Base-by-base conservation (phyloP, 2,113 vertebrate genomes). In the human region DNA sequence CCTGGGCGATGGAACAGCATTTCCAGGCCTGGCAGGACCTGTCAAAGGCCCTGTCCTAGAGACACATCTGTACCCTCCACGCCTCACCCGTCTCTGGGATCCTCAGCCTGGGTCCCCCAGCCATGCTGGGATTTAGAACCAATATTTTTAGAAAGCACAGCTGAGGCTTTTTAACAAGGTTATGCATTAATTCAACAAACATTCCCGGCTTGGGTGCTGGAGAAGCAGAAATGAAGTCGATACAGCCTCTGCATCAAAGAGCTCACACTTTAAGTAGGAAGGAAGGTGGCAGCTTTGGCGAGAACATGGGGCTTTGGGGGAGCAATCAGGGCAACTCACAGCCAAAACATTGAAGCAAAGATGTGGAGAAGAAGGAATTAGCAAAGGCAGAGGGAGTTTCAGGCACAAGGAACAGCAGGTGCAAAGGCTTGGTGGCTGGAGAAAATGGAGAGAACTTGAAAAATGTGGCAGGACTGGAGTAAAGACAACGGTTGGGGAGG, bases 41-140 rank as follows among this genome's bases (percentile, higher is more conserved):
- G 1, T 3, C n/a, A 32, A 55, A 73, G 61, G 17, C 61, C 86
- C 52, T 22, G 43, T 9, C 59, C 38, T 27, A 9, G 40, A 50
- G 1, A 12, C 9, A 14, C 11, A 10, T 10, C n/a, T 27, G 38
- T 30, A 38, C 5, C 17, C 9, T 30, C 12, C 10, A 2, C 0
- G n/a, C 45, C 17, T 45, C 55, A 8, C 23, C 43, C 3, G 17
- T 7, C 16, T 59, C 64, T 3, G 0, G 20, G 38, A 27, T 22
- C n/a, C 43, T 43, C 25, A 8, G 43, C 43, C 55, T 22, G 4
- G n/a, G 12, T 57, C 38, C 68, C 1, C 57, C 50, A 12, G 50
- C 32, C 40, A 27, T 16, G 20, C 50, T 16, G 27, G 17, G 35
- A 50, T 66, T 93, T 38, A 45, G 70, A 83, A 55, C 13, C 66